phyloP scores from a whole-genome alignment of 1,140 invertebrate species.

The Dreissena polymorpha region DNA sequence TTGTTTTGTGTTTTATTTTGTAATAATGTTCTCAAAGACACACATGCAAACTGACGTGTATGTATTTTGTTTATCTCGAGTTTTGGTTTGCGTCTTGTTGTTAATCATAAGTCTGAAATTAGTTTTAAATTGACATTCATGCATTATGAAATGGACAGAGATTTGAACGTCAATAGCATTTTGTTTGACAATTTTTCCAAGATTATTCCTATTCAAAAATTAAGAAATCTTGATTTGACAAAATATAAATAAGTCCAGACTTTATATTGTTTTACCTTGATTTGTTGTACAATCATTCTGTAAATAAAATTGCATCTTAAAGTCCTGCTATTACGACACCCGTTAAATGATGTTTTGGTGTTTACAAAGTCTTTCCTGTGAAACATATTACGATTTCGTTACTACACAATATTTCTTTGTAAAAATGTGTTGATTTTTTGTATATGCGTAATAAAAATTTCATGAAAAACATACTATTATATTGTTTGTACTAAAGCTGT shows the following conservation, averaged over 20 bases:
- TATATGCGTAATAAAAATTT: too few species aligned
- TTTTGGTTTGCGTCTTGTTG: background rate
- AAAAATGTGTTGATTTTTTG: background rate
- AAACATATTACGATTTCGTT: too few species aligned
- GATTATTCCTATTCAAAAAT: background rate
- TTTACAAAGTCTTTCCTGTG: too few species aligned
- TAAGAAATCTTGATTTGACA: background rate
- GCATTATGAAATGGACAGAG: background rate
- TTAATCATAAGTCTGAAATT: background rate
- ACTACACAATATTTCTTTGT: background rate
- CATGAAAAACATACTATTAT: too few species aligned
- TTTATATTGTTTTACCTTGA: background rate
- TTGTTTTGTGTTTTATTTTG: background rate
- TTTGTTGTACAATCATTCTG: background rate
- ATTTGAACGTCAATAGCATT: background rate
- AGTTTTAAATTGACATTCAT: background rate
- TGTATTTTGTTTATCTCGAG: background rate
- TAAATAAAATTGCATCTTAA: background rate
- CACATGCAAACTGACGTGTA: background rate
- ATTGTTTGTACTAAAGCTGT: too few species aligned
- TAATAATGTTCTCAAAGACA: background rate
- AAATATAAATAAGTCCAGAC: constrained; percentile 1
- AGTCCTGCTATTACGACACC: too few species aligned
- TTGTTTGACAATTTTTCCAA: background rate
- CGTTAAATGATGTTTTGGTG: too few species aligned